A percentile compares a stretch with the other conserved stretches of the same genome.
Conservation (phyloP, 2,113 vertebrate genomes). For the Microtus oregoni region DNA sequence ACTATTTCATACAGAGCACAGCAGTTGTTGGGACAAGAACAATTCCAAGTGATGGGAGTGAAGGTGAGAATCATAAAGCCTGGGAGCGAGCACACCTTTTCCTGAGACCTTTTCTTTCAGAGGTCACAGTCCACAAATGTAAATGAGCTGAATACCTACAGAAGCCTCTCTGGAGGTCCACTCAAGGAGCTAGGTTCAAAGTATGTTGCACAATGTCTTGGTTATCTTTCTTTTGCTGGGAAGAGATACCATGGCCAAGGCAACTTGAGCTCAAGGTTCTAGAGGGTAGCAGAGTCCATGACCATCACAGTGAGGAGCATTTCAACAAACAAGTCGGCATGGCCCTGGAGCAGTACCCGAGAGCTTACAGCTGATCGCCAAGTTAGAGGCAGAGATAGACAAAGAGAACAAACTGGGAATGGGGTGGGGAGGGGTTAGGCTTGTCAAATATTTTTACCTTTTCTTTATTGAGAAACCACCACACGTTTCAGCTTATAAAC, state of each 20-base stretch:
- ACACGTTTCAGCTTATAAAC: constrained; percentile 44
- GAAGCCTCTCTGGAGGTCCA: neutral
- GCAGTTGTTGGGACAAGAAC: constrained; percentile 7
- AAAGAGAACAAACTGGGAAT: neutral
- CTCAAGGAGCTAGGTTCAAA: neutral
- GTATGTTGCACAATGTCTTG: neutral
- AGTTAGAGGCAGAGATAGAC: neutral
- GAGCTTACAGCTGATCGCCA: neutral
- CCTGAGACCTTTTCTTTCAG: neutral
- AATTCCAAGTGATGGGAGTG: neutral
- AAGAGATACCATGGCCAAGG: neutral
- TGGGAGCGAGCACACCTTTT: neutral
- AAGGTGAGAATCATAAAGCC: constrained; percentile 52
- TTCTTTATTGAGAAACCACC: neutral
- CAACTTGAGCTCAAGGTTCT: neutral
- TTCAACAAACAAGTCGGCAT: neutral
- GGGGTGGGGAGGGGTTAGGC: neutral
- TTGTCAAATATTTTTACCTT: constrained; percentile 53
- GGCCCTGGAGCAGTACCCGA: neutral
- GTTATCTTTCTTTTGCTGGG: neutral
- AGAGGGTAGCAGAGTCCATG: neutral
- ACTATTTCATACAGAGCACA: constrained; percentile 19
- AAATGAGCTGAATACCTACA: constrained; percentile 33
- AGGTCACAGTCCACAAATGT: constrained; percentile 59
- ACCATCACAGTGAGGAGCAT: no score